Base-by-base conservation (phyloP, 1,140 invertebrate species). In the Bombus haemorrhoidalis region DNA sequence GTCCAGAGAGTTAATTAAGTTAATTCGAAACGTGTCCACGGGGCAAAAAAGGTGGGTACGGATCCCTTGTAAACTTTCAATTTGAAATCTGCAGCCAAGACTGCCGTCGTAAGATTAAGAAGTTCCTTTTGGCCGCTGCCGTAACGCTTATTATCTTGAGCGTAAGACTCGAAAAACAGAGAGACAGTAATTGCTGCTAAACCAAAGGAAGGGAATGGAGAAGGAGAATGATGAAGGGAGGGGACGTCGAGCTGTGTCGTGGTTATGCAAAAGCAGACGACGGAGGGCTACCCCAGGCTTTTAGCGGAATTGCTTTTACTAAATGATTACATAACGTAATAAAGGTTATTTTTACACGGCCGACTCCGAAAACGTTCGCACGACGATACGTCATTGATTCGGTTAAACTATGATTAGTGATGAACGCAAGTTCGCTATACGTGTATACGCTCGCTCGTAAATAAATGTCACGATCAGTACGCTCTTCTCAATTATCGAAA, bases 241-340 rank as follows among this genome's bases (percentile, higher is more conserved):
- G 34, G 39, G 39, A 39, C 62, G n/a, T 12, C 32, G 75, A 85
- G 69, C 80, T 22, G 72, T 80, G 87, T 81, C 84, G 83, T 47
- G 88, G 89, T 87, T 89, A 89, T 90, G 89, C 89, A 90, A 90
- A 90, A 89, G 88, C 85, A 74, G 81, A 47, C 73, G 88, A 80
- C 47, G 69, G 62, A 68, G 37, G 37, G 53, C 71, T 71, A 68
- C 77, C 81, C 76, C 62, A 90, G 59, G 89, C 89, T 91, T 91
- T 91, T 91, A 91, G 89, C 84, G 81, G 87, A 90, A 91, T 91
- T 91, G 89, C 89, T 91, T 91, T 90, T 90, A 88, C 89, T 90
- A 91, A 90, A 89, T 91, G 89, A 91, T 91, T 88, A 91, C 84
- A 80, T 90, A 88, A 90, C 86, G 83, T 86, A 90, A 91, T 90